Conservation (phyloP, 2,113 vertebrate species). For the Agelaius tricolor region DNA sequence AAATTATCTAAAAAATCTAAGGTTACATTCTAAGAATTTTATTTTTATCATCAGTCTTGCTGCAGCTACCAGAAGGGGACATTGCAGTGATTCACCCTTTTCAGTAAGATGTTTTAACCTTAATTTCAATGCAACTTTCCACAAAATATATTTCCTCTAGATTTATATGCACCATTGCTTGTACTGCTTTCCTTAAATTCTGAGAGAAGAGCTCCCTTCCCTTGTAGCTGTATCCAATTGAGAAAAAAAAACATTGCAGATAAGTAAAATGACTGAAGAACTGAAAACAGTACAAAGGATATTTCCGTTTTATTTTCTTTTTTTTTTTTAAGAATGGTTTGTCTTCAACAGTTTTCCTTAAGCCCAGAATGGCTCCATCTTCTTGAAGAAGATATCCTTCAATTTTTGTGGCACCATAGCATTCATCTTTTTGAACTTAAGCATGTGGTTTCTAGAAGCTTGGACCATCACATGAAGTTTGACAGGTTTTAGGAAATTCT, state of each 20-base stretch:
- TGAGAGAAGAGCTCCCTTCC: background rate
- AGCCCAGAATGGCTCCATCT: background rate
- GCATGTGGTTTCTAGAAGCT: background rate
- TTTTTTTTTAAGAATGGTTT: background rate
- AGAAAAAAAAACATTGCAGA: background rate
- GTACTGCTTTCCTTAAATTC: background rate
- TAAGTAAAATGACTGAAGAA: background rate
- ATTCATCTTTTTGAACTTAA: background rate
- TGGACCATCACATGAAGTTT: background rate
- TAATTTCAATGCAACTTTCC: background rate
- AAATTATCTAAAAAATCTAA: background rate
- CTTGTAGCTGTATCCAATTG: background rate
- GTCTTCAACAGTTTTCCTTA: background rate
- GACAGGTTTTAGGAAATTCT: slow-evolving; percentile 40
- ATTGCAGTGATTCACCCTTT: background rate
- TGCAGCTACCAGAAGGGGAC: background rate
- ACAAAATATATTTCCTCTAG: background rate
- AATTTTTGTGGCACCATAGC: background rate
- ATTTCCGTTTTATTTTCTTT: background rate
- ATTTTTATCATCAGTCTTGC: background rate
- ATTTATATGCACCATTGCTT: background rate
- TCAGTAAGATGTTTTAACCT: background rate
- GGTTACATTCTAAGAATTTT: background rate
- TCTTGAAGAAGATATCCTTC: background rate
- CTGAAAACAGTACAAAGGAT: background rate